These are phyloP conservation scores for Panopea generosa DNA, from an alignment of 2,888 invertebrate genomes.

Conservation along the genomic window DNA sequence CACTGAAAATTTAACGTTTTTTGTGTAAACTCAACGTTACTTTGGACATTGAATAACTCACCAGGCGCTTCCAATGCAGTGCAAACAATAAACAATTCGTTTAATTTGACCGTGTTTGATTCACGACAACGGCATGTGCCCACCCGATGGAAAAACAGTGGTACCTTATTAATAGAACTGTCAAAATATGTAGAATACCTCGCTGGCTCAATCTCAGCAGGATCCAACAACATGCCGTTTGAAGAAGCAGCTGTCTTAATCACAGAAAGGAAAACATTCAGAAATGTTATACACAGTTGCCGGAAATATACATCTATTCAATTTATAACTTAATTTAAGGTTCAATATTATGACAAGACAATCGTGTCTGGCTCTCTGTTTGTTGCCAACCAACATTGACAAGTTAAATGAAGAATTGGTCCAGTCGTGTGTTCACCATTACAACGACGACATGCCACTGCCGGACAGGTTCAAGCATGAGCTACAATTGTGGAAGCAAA, in stretches of 20 bases:
- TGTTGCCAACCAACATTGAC: neutral
- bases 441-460: too few relatives aligned
- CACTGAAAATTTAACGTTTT: conserved; percentile 2
- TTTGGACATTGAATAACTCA: conserved; percentile 3
- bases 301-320: too few relatives aligned
- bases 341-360: too few relatives aligned
- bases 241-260: neutral
- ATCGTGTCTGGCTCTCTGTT: too few relatives aligned
- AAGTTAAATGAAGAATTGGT: neutral
- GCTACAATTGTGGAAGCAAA: too few relatives aligned
- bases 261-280: conserved; percentile 7
- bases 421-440: too few relatives aligned
- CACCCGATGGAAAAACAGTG: conserved; percentile 35
- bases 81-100: conserved; percentile 5
- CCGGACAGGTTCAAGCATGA: too few relatives aligned
- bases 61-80: conserved; percentile 2
- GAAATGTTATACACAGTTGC: neutral
- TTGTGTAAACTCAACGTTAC: neutral
- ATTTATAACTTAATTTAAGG: too few relatives aligned
- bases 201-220: conserved; percentile 3
- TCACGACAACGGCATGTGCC: conserved; percentile 37
- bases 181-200: conserved; percentile 8
- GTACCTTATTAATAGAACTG: conserved; percentile 1
- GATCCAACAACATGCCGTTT: conserved; percentile 5
- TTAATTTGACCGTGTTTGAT: conserved; percentile 34